Conservation (phyloP, 2,888 invertebrate species). For the Lasioglossum malachurum region DNA sequence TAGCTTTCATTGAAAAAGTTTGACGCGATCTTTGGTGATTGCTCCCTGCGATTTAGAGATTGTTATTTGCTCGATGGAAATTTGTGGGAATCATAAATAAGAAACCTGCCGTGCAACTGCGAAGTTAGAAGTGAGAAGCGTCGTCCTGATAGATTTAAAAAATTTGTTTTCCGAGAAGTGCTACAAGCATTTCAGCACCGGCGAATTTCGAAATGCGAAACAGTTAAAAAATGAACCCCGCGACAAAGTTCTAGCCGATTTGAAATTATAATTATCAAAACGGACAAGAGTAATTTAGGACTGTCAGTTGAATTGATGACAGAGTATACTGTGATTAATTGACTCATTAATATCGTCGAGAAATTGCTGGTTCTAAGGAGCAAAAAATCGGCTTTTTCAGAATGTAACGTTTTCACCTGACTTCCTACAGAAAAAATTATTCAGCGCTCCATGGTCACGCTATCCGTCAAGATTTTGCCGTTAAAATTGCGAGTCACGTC, state of each 20-base stretch:
- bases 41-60: too few species aligned
- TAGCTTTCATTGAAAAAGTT: background rate
- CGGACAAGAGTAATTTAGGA: background rate
- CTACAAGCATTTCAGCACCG: background rate
- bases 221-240: too few species aligned
- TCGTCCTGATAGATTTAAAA: background rate
- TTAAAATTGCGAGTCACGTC: constrained; percentile 24
- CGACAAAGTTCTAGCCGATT: background rate
- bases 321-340: background rate
- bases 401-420: constrained; percentile 5
- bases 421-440: constrained; percentile 8
- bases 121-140: background rate
- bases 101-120: too few species aligned
- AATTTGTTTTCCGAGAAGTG: background rate
- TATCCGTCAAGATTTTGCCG: background rate
- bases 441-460: constrained; percentile 1
- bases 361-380: background rate
- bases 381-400: constrained; percentile 16
- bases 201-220: background rate
- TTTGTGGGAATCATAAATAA: background rate
- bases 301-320: constrained; percentile 7
- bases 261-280: constrained; percentile 1
- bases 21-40: background rate
- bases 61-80: background rate
- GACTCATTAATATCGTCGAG: background rate